Conservation (phyloP, 2,888 invertebrate genomes). For the Noctuana brunneofusca region DNA sequence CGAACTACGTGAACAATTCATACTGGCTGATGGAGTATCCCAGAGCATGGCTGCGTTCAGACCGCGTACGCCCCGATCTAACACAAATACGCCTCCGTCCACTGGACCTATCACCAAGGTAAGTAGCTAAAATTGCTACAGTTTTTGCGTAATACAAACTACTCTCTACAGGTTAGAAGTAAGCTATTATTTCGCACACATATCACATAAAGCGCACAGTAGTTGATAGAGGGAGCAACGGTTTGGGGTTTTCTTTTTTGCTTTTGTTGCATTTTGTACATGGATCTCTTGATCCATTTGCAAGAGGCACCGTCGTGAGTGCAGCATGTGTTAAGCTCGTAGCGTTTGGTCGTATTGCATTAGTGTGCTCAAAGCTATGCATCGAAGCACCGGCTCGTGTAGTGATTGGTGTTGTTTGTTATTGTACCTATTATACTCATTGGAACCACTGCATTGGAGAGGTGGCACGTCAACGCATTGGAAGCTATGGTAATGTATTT, state of each 20-base stretch:
- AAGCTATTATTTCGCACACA: constrained; percentile 73
- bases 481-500: constrained; percentile 79
- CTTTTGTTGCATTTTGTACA: constrained; percentile 73
- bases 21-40: constrained; percentile 98
- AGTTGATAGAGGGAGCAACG: constrained; percentile 79
- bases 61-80: constrained; percentile 94
- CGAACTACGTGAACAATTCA: constrained; percentile 99
- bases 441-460: constrained; percentile 80
- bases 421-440: constrained; percentile 61
- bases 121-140: constrained; percentile 63
- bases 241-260: constrained; percentile 74
- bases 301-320: constrained; percentile 74
- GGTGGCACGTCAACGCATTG: constrained; percentile 80
- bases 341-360: constrained; percentile 79
- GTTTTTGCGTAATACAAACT: constrained; percentile 48
- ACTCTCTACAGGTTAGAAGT: constrained; percentile 66
- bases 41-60: constrained; percentile 99
- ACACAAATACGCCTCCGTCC: constrained; percentile 86
- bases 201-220: constrained; percentile 76
- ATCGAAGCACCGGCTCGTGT: constrained; percentile 77
- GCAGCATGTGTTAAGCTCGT: constrained; percentile 81
- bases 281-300: constrained; percentile 73
- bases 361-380: constrained; percentile 79
- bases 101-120: constrained; percentile 98
- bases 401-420: constrained; percentile 81